phyloP scores from a whole-genome alignment of 2,888 invertebrate genomes.

The Cheiracanthium punctorium region DNA sequence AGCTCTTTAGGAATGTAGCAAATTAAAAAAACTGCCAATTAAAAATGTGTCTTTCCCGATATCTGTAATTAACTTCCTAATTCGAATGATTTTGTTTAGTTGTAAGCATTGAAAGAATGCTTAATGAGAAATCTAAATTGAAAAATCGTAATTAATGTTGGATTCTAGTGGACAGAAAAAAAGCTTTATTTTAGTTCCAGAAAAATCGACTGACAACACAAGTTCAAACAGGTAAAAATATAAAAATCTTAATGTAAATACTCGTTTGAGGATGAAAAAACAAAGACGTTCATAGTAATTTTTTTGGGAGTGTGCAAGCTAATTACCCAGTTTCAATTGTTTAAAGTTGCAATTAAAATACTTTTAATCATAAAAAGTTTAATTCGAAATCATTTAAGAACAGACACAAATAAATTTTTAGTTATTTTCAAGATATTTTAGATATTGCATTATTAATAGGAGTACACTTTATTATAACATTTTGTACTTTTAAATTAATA shows the following conservation, averaged over 20 bases:
- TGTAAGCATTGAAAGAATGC: not conserved
- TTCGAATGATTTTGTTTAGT: not conserved
- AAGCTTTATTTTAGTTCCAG: not conserved
- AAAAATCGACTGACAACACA: not conserved
- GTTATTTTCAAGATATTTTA: too few relatives aligned
- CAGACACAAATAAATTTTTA: too few relatives aligned
- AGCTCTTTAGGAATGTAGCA: not conserved
- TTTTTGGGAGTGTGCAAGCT: not conserved
- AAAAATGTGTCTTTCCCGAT: not conserved
- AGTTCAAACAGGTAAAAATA: not conserved
- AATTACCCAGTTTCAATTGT: not conserved
- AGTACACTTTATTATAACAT: too few relatives aligned
- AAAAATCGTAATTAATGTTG: constrained; percentile 11
- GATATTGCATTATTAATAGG: too few relatives aligned
- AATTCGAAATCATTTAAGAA: too few relatives aligned
- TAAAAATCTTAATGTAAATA: not conserved
- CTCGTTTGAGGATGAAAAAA: not conserved
- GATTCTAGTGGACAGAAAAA: not conserved
- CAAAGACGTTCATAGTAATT: not conserved
- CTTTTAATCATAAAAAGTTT: too few relatives aligned
- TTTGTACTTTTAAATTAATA: too few relatives aligned
- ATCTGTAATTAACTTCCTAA: constrained; percentile 5
- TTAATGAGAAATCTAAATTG: constrained; percentile 6
- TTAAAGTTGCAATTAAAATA: not conserved
- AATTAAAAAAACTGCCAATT: not conserved